Conservation (phyloP, 1,140 invertebrate species). For the Magallana ariakensis region DNA sequence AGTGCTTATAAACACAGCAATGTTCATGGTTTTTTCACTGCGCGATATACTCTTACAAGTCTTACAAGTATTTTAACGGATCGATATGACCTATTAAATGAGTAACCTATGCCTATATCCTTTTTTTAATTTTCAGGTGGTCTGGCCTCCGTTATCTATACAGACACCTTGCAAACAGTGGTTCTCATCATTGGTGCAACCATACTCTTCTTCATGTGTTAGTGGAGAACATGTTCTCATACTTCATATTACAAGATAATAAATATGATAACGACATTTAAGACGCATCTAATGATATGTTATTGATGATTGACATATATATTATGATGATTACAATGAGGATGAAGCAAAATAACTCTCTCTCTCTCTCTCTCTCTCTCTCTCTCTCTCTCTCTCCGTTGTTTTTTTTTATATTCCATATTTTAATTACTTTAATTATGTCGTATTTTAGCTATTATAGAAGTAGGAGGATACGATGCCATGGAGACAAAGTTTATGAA, state of each 20-base stretch:
- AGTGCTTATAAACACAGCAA: no score
- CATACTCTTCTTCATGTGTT: slow-evolving; percentile 81
- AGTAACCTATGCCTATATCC: not conserved
- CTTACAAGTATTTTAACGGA: not conserved
- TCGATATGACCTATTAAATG: no score
- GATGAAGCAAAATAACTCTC: no score
- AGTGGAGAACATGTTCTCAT: slow-evolving; percentile 1
- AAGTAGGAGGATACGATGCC: slow-evolving; percentile 79
- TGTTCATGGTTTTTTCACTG: not conserved
- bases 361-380: no score
- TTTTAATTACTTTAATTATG: no score
- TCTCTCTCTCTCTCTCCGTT: no score
- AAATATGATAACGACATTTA: no score
- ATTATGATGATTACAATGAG: no score
- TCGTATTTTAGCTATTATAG: slow-evolving; percentile 64
- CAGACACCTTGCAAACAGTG: slow-evolving; percentile 83
- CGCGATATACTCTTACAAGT: not conserved
- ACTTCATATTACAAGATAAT: no score
- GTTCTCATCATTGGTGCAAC: slow-evolving; percentile 82
- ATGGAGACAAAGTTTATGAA: slow-evolving; percentile 77
- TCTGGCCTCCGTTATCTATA: slow-evolving; percentile 83
- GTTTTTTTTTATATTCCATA: no score
- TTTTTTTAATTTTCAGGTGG: slow-evolving; percentile 74
- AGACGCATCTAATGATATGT: no score
- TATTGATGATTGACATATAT: no score